Conservation (phyloP, 2,888 invertebrate species). For the Dryococelus australis region DNA sequence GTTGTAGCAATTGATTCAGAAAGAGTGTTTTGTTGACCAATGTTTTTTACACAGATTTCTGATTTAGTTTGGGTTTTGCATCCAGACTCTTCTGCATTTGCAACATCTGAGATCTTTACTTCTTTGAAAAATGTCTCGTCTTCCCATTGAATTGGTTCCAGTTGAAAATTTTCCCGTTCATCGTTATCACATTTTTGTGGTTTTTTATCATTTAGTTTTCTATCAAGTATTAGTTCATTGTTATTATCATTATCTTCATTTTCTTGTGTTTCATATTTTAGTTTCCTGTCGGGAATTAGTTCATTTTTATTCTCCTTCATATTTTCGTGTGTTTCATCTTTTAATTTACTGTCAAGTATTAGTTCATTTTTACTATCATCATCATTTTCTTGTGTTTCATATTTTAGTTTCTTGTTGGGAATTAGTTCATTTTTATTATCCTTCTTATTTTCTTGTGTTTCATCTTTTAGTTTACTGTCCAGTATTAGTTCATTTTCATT, state of each 20-base stretch:
- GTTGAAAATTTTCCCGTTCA: neutral
- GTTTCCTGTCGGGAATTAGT: neutral
- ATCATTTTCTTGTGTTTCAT: too few relatives aligned
- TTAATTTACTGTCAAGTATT: neutral
- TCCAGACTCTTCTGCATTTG: neutral
- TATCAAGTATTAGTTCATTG: neutral
- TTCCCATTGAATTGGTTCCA: neutral
- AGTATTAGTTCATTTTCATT: neutral
- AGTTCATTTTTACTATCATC: neutral
- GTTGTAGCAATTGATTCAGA: neutral
- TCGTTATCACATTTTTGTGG: neutral
- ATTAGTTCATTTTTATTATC: neutral
- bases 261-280: neutral
- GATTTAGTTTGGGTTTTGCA: neutral
- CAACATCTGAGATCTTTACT: neutral
- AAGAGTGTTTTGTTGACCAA: neutral
- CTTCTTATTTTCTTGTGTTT: neutral
- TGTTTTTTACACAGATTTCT: neutral
- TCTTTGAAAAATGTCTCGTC: neutral
- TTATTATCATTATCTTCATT: neutral
- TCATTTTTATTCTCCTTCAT: neutral
- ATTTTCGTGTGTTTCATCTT: too few relatives aligned
- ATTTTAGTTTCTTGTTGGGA: neutral
- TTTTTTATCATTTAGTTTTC: neutral
- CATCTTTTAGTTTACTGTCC: neutral